These are phyloP conservation scores for Psilopsiagon aymara DNA, from an alignment of 2,113 vertebrate species.

Conservation along the genomic window DNA sequence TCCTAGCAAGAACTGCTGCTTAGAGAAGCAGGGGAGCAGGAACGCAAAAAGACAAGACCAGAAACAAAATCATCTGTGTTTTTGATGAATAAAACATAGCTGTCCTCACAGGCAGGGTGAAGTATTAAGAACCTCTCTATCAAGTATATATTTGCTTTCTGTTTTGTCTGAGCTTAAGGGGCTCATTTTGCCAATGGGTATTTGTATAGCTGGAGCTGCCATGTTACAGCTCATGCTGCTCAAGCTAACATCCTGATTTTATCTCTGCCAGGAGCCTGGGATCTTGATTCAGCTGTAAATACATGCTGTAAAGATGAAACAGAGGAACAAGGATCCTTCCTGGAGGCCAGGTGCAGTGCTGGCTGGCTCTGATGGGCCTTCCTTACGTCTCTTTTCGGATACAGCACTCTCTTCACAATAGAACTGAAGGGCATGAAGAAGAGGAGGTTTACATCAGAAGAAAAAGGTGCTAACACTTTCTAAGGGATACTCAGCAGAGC, in stretches of 20 bases:
- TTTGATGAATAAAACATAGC: slow-evolving; percentile 8
- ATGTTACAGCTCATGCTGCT: neutral
- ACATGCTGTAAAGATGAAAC: neutral
- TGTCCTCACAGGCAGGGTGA: neutral
- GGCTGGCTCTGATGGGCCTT: neutral
- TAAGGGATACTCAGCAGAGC: neutral
- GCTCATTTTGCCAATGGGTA: neutral
- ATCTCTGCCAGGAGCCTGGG: neutral
- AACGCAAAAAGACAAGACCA: neutral
- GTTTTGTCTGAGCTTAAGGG: neutral
- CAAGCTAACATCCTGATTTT: neutral
- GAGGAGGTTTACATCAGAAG: neutral
- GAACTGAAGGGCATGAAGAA: neutral
- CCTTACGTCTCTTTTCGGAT: neutral
- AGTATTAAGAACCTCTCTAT: neutral
- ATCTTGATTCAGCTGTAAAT: neutral
- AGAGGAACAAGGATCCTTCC: neutral
- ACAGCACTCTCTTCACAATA: neutral
- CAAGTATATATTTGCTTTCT: neutral
- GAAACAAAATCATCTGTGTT: neutral
- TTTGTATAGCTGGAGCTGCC: neutral
- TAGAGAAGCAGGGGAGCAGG: neutral
- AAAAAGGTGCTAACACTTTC: neutral
- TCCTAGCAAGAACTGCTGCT: neutral
- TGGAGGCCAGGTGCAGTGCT: rapidly evolving